phyloP scores from a whole-genome alignment of 2,113 vertebrate species.

The Oreochromis spilurus region DNA sequence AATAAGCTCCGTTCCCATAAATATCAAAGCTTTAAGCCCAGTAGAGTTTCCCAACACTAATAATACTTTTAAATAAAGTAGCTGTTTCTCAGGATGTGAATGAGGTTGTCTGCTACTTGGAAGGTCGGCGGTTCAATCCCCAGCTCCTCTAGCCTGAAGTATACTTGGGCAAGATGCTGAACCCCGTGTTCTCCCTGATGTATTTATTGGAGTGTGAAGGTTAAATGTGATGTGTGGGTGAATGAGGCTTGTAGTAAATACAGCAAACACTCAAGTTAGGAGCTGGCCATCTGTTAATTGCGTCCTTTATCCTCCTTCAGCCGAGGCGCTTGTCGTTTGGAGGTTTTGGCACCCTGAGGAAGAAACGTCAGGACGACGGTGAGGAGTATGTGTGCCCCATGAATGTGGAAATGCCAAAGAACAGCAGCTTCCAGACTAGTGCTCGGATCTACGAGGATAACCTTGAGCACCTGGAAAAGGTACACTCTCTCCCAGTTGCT shows the following conservation, averaged over 20 bases:
- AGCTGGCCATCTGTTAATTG: background rate
- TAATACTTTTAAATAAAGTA: background rate
- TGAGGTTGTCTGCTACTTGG: background rate
- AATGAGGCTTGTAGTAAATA: background rate
- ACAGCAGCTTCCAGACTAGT: slow-evolving; percentile 75
- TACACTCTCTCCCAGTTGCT: background rate
- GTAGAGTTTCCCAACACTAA: background rate
- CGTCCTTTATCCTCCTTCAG: slow-evolving; percentile 59
- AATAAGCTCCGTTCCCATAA: background rate
- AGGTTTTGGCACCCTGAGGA: slow-evolving; percentile 87
- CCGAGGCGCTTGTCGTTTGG: slow-evolving; percentile 88
- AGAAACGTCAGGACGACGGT: slow-evolving; percentile 86
- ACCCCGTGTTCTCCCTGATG: background rate
- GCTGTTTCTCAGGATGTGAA: background rate
- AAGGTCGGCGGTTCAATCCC: background rate
- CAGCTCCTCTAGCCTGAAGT: background rate
- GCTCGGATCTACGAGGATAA: slow-evolving; percentile 75
- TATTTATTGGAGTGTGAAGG: background rate
- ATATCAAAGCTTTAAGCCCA: background rate
- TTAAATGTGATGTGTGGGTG: background rate
- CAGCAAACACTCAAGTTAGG: background rate
- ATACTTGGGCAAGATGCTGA: background rate
- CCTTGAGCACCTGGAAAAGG: slow-evolving; percentile 88
- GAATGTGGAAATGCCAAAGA: slow-evolving; percentile 83
- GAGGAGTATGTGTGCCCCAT: slow-evolving; percentile 93